Evolutionary conservation across 2,113 vertebrate species (phyloP), one percentile per base, ranked within the genome.

Genomic region (Calonectris borealis): DNA sequence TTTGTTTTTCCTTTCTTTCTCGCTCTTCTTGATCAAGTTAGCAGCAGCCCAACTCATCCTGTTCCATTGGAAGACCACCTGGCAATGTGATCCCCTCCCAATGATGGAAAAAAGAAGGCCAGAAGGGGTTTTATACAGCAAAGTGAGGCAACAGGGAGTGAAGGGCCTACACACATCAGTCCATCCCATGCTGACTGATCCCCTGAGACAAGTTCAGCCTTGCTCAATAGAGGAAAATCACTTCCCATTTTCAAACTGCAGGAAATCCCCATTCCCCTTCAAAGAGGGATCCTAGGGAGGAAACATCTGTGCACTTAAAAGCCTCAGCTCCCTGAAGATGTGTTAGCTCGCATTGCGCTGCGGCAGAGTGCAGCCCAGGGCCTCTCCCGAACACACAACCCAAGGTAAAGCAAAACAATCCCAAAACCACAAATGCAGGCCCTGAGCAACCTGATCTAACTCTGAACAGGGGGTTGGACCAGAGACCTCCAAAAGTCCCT

Each of bases 291-390:
- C 49, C 66, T 61, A 34, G 54, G 92, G 88, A 98, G 97, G 98
- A 98, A 98, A 98, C 98, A 98, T 97, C 98, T 98, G 98, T 90
- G 90, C 20, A 14, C 25, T 92, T 69, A 78, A 64, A 83, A 91
- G 83, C 66, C 73, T 54, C 62, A 94, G 82, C 54, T 79, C 79
- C 51, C 82, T 61, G 21, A 72, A 18, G 48, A 70, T 83, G 32
- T 16, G 18, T 20, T 36, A 20, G 21, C 48, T 79, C 22, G 8
- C 46, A 60, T 6, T 7, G 13, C 14, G 7, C 73, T 79, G 36
- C 51, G 34, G 38, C 6, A 21, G 29, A 65, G 14, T 13, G 58
- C 49, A 77, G 49, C 52, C 60, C 54, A 36, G 14, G 15, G 38
- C 22, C 38, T 80, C 46, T 73, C 65, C 86, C 8, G 27, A 86